Evolutionary conservation across 2,113 vertebrate genomes (phyloP), one percentile per base, ranked within the genome.

Genomic region (Brienomyrus longianalis): DNA sequence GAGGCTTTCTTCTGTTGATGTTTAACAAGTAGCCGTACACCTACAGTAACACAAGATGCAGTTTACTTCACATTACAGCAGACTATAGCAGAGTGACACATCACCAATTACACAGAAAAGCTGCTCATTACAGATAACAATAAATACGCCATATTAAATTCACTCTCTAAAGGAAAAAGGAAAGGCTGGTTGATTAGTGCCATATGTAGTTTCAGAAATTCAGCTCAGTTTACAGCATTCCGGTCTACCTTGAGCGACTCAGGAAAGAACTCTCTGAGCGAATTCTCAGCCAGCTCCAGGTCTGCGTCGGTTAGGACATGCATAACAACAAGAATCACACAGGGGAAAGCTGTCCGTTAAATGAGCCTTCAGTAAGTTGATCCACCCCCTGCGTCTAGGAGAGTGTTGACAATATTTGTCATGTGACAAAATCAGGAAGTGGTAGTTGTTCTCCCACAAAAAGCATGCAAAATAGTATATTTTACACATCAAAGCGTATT

Each of bases 1-100:
- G 52, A 47, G 90, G 89, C 84, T 87, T 92, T 3, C 89, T 90
- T 89, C 91, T 54, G 84, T 91, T 92, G 50, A 90, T 89, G 88
- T 92, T 90, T 87, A 89, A 90, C 31, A 92, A 54, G 15, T 84
- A 91, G 83, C 91, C 91, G 83, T 92, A 92, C 43, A 92, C 90
- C 91, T 92, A 50, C 2, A 89, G 47, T 86, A 80, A n/a, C 56
- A 62, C 3, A 52, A 48, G 3, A 43, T 83, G 77, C 39, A 19
- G 4, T 1, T 43, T 27, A 62, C 19, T 17, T 62, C 6, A 51
- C 9, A 35, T 86, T 51, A 77, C 7, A 7, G 23, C 47, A 80
- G 70, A 56, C 43, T 54, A 15, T 15, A 54, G 50, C 48, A 45
- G 7, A 62, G 19, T 23, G 11, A 62, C 17, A 87, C 87, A 70